Conservation (phyloP, 2,888 invertebrate genomes). For the Cheilosia scutellata region DNA sequence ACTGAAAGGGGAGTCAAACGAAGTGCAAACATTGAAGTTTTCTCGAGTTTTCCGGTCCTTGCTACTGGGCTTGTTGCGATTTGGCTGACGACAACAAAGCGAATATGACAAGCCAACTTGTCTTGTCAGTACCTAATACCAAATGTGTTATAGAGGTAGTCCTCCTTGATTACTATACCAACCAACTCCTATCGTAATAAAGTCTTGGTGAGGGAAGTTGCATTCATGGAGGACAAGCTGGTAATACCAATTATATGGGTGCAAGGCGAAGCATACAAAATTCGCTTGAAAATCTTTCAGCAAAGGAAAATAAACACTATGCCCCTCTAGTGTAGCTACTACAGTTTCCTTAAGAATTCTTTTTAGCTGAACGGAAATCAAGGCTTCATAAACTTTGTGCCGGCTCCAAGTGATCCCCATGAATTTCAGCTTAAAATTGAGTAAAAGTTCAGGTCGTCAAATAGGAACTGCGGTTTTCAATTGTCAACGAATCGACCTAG, state of each 20-base stretch:
- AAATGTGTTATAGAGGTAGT: conserved; percentile 38
- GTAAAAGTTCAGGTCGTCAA: too few relatives aligned
- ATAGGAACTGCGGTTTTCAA: too few relatives aligned
- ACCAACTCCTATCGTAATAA: background rate
- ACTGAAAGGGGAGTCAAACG: background rate
- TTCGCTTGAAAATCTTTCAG: background rate
- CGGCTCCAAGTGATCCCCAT: too few relatives aligned
- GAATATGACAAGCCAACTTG: conserved; percentile 53
- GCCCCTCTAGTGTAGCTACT: background rate
- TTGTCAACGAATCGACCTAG: too few relatives aligned
- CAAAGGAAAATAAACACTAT: too few relatives aligned
- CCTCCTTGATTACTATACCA: conserved; percentile 14
- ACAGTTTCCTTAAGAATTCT: background rate
- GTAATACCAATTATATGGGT: conserved; percentile 21
- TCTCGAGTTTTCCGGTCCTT: conserved; percentile 9
- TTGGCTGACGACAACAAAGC: conserved; percentile 19
- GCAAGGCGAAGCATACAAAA: background rate
- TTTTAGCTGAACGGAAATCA: background rate
- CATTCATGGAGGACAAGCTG: conserved; percentile 6
- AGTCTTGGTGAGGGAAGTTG: conserved; percentile 32
- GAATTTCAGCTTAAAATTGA: too few relatives aligned
- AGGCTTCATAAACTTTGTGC: too few relatives aligned
- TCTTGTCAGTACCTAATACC: conserved; percentile 49
- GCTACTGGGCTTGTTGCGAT: conserved; percentile 30
- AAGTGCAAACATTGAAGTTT: conserved; percentile 17